A percentile compares a stretch with the other conserved stretches of the same genome.
phyloP scores from a whole-genome alignment of 1,140 invertebrate species.

The Oryzaephilus surinamensis region DNA sequence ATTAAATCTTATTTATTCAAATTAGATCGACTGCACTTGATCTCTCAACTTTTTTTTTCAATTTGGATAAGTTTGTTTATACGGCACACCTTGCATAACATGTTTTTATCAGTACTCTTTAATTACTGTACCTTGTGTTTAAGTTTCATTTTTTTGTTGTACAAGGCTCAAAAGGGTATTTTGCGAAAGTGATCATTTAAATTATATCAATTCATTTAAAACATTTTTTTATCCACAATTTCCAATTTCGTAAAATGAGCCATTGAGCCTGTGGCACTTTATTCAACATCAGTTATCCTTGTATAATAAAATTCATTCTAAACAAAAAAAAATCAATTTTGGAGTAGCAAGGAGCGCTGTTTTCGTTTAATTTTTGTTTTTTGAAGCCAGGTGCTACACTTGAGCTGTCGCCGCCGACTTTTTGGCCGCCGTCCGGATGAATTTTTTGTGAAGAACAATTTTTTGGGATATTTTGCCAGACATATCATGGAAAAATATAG shows the following conservation, averaged over 20 bases:
- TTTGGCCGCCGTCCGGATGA: constrained; percentile 24
- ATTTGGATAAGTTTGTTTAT: constrained; percentile 54
- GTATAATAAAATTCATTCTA: too few species aligned
- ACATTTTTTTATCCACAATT: too few species aligned
- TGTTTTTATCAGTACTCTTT: constrained; percentile 40
- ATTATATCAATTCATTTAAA: too few species aligned
- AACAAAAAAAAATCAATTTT: constrained; percentile 24
- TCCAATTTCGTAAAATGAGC: too few species aligned
- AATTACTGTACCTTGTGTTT: constrained; percentile 10
- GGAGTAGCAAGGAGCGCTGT: constrained; percentile 34
- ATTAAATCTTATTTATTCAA: too few species aligned
- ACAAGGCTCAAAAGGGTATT: not conserved
- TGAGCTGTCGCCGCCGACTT: too few species aligned
- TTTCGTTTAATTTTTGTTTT: constrained; percentile 23
- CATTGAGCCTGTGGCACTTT: not conserved
- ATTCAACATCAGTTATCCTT: constrained; percentile 17
- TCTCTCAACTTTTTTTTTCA: constrained; percentile 35
- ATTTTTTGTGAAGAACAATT: constrained; percentile 5
- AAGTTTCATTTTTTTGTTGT: constrained; percentile 7
- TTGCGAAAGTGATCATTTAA: not conserved
- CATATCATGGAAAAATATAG: too few species aligned
- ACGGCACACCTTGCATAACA: constrained; percentile 55
- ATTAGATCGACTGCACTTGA: constrained; percentile 31
- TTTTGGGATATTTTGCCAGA: constrained; percentile 16
- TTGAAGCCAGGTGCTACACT: constrained; percentile 30